phyloP scores from a whole-genome alignment of 1,140 invertebrate species.

The Alviniconcha marisindica region DNA sequence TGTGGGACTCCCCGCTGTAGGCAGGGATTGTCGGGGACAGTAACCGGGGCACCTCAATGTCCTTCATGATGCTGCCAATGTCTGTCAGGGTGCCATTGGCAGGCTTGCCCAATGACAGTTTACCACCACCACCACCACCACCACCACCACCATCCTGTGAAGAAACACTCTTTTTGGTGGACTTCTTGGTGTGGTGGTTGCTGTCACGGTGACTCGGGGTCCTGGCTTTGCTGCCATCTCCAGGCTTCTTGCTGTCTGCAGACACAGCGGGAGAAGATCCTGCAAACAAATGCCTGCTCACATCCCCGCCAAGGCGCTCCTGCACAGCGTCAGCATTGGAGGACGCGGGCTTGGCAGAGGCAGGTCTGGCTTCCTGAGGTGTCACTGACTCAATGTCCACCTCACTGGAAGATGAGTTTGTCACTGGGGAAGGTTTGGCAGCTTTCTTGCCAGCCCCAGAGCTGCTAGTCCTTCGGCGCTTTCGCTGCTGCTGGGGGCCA shows the following conservation, averaged over 20 bases:
- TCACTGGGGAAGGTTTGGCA: neutral
- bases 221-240: neutral
- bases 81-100: neutral
- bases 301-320: neutral
- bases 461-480: constrained; percentile 8
- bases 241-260: neutral
- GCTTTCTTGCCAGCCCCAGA: neutral
- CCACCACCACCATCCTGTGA: neutral
- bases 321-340: neutral
- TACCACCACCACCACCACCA: neutral
- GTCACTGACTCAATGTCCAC: neutral
- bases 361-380: neutral
- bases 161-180: neutral
- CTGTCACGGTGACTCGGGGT: neutral
- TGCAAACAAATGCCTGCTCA: neutral
- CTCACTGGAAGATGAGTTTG: constrained; percentile 24
- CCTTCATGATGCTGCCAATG: constrained; percentile 23
- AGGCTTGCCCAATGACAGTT: neutral
- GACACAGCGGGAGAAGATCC: neutral
- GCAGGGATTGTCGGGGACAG: constrained; percentile 22
- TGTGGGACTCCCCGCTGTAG: neutral
- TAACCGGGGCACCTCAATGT: neutral
- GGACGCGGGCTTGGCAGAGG: neutral
- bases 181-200: neutral
- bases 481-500: neutral